Evolutionary conservation across 2,113 vertebrate species (phyloP).

Genomic region (Rhineura floridana): DNA sequence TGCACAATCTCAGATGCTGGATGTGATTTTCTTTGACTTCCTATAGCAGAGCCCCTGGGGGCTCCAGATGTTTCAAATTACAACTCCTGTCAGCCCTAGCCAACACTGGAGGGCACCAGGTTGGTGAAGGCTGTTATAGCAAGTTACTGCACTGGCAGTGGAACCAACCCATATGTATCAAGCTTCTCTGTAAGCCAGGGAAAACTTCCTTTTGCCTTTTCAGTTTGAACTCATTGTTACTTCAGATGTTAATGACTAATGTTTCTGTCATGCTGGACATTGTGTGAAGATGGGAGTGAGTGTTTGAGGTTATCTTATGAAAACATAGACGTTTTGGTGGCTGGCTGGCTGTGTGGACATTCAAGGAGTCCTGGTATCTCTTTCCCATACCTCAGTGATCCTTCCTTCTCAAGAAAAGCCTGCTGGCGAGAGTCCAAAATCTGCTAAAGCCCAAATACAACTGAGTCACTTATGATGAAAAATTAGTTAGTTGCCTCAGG

Average conservation of each 20-base stretch:
- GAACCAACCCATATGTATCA: not conserved
- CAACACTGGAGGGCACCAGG: not conserved
- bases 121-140: not conserved
- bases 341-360: not conserved
- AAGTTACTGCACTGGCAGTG: not conserved
- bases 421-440: not conserved
- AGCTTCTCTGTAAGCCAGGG: not conserved
- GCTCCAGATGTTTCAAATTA: no score
- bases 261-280: accelerated
- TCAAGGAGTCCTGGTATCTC: not conserved
- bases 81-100: no score
- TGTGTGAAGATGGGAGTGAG: not conserved
- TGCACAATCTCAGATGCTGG: not conserved
- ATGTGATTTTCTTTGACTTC: no score
- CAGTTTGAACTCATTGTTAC: accelerated
- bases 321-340: not conserved
- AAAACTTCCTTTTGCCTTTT: accelerated
- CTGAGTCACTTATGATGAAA: not conserved
- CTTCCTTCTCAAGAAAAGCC: not conserved
- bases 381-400: not conserved
- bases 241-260: accelerated
- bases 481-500: conserved; percentile 15
- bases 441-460: not conserved
- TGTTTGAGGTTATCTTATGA: conserved; percentile 5
- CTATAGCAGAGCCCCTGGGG: no score